These are phyloP conservation scores for Macrotrachela quadricornifera DNA, from an alignment of 1,140 invertebrate species.

Conservation along the genomic window DNA sequence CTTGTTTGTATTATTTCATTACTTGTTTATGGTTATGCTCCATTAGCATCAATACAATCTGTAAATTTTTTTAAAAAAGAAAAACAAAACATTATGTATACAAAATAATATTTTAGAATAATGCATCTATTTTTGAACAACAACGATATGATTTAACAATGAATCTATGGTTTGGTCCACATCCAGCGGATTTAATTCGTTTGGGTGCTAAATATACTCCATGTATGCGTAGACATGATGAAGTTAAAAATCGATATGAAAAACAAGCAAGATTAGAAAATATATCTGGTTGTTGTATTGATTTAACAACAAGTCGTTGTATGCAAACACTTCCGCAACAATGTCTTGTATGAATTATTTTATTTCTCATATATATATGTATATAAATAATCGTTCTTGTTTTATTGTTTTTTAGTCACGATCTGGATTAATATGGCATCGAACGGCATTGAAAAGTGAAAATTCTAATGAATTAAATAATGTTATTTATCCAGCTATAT, in stretches of 20 bases:
- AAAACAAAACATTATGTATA: too few species aligned
- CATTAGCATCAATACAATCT: slow-evolving; percentile 32
- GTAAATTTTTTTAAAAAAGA: too few species aligned
- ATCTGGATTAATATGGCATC: too few species aligned
- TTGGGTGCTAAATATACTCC: slow-evolving; percentile 94
- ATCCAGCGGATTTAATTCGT: slow-evolving; percentile 76
- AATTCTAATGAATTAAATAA: too few species aligned
- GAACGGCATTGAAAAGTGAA: too few species aligned
- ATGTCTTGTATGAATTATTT: slow-evolving; percentile 61
- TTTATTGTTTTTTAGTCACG: too few species aligned
- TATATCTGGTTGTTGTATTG: slow-evolving; percentile 69
- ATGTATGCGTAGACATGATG: slow-evolving; percentile 80
- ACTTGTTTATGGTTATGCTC: slow-evolving; percentile 76
- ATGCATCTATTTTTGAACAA: too few species aligned
- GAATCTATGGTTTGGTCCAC: neutral
- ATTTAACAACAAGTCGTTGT: slow-evolving; percentile 56
- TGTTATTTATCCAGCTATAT: too few species aligned
- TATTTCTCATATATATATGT: too few species aligned
- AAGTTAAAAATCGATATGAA: slow-evolving; percentile 65
- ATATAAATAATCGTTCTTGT: too few species aligned
- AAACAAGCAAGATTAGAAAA: slow-evolving; percentile 59
- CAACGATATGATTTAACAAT: too few species aligned
- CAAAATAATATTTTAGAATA: too few species aligned
- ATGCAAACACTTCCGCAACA: slow-evolving; percentile 78
- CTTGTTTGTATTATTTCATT: slow-evolving; percentile 70